Base-by-base conservation (phyloP, 2,113 vertebrate genomes). In the Sturnus vulgaris region DNA sequence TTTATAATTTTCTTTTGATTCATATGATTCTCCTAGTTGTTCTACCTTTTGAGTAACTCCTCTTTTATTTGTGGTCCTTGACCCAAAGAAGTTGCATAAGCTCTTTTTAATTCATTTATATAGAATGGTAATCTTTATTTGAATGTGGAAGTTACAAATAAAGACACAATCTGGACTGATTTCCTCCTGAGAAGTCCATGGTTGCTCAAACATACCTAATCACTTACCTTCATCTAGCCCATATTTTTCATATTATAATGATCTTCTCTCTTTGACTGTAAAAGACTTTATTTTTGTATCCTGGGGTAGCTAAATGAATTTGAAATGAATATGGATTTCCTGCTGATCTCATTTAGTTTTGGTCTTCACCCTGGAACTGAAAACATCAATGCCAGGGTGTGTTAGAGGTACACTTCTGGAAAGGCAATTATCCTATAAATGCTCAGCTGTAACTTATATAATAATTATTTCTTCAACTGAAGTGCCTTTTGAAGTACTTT, bases 401-500 rank as follows among this genome's bases (percentile, higher is more conserved):
- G 86, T 91, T 92, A 90, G 93, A 95, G 93, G 90, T 96, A 87
- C 78, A 86, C 63, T 97, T 97, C 96, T 97, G 96, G 96, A 96
- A 97, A 96, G 76, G 92, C 79, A 92, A 96, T 97, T 97, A 97
- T 88, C 81, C 93, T 95, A 90, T 92, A 97, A 96, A 95, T 91
- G 89, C 75, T 97, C 96, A 94, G 95, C 96, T 94, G 88, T 95
- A 96, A 95, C 93, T 96, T 96, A 94, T 92, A 95, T 95, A 95
- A 93, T 82, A 97, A 97, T 97, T 96, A 92, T 95, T 93, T 95
- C 92, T 97, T 96, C 92, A 94, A 86, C 84, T 92, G 82, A 88
- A 77, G 87, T 86, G 80, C 88, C 71, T 94, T 97, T 96, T 97
- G 97, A 97, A 95, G 94, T 95, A 71, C 81, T 94, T 93, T 94